Evolutionary conservation across 1,140 invertebrate genomes (phyloP), one percentile per base, ranked within the genome.

Genomic region (Oreohelix idahoensis): DNA sequence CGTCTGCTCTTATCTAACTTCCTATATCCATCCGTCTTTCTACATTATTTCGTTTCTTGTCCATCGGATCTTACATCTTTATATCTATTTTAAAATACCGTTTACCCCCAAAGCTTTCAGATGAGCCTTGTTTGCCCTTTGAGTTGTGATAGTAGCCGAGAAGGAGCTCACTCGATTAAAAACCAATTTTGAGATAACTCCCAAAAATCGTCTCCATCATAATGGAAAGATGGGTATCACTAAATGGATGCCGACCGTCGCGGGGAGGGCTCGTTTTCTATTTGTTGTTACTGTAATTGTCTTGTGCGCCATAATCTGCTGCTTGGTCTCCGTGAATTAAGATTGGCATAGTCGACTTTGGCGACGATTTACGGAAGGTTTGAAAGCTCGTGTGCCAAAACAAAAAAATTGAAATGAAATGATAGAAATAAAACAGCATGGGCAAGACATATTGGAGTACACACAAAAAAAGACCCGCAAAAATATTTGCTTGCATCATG

Each of bases 171-270:
- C 71, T 73, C 71, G 71, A 73, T 73, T 73, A 73, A 73, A 73
- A 73, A 73, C 36, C 71, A 73, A 73, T 73, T 73, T 73, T 45
- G 13, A 42, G 71, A 73, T 73, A 73, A 73, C 69, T 73, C 38
- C 8, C 1, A 73, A 73, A 73, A 42, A 42, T n/a, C 39, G 36
- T 13, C 38, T 4, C 13, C 71, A 73, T 73, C 39, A 39, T 73
- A 73, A 73, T 73, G 71, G 71, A 73, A 73, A 73, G 71, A 73
- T 73, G 35, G 36, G 71, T 73, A 73, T 73, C 71, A 42, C 71
- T n/a, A 39, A 73, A 39, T 42, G 42, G 23, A 4, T 45, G 36
- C 13, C 36, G 69, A 35, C 29, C 11, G 29, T 35, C 32, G 69
- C 29, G 13, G 69, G 29, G 69, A 70, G 69, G 32, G 32, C 32